Base-by-base conservation (phyloP, 2,888 invertebrate genomes). In the Agapostemon virescens region DNA sequence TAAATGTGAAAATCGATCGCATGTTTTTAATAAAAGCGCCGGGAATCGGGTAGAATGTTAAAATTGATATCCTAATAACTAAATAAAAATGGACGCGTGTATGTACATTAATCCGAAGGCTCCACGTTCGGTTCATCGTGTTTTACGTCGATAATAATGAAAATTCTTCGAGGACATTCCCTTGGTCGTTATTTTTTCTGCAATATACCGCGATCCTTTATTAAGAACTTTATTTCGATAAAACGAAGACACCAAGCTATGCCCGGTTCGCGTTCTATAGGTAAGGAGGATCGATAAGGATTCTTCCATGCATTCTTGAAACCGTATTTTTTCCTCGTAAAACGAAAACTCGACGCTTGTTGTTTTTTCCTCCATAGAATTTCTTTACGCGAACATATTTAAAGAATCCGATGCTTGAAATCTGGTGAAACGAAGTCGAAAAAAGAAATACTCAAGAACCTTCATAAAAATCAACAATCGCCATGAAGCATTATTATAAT, bases 151-250 rank as follows among this genome's bases (percentile, higher is more conserved):
- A 70, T 68, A 49, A 58, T 73, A 69, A 82, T 69, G 33, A 72
- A 85, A 77, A 85, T 85, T 81, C 74, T 74, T 74, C 30, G 69
- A 71, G 55, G 73, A 64, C 58, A 69, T 81, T 67, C 67, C 64
- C 30, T 52, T 38, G 30, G 30, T 30, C 33, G 79, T 72, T 79
- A 71, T 52, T 69, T 69, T 77, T 76, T 63, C 63, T 55, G 15
- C 58, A 52, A 74, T 71, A 74, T 71, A 45, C 78, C 76, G 26
- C 33, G 49, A 40, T 78, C 68, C 71, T 78, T 83, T 70, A 69
- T 84, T 78, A 81, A 66, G 77, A 71, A 68, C 33, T 69, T 80
- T 69, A 61, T 78, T 74, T 83, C 79, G 77, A 66, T 30, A 67
- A 84, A 80, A 76, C 77, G 52, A 63, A 74, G 70, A 75, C 61